Evolutionary conservation across 2,888 invertebrate genomes (phyloP), one percentile per base, ranked within the genome.

Genomic region (Periphyllus acericola): DNA sequence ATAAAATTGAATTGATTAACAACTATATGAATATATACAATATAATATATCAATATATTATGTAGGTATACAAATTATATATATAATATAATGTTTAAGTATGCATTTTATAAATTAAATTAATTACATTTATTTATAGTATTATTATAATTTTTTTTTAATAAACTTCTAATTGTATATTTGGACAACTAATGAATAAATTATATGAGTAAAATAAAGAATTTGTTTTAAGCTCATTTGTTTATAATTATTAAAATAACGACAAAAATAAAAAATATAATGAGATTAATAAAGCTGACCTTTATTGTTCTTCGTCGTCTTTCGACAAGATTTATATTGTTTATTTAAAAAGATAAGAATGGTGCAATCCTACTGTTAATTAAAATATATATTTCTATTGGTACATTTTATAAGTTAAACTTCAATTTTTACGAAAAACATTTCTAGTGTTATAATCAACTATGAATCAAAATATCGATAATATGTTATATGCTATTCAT

Each of bases 301-400:
- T 71, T 71, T 3, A 72, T 21, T 21, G 34, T 36, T 36, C 19
- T 32, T 34, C 32, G 14, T 32, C 46, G 71, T 25, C 29, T 82
- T 82, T 71, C 4, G 81, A 71, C 66, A 71, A 32, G 21, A 82
- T 71, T 71, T 9, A 25, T 32, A 46, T 34, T 82, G 46, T 71
- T 71, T 82, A 17, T 66, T 21, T 19, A 29, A 80, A 9, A 80
- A 29, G 80, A 68, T 68, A 66, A 36, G 66, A 68, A 80, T 80
- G 19, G 36, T 80, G 80, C 40, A 80, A 66, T 80, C 80, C 40
- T 34, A 11, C 21, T 68, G 21, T 66, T 80, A 80, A 80, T 80
- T 80, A 80, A 66, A 80, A 80, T 66, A 9, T 66, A 68, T 29
- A 40, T 40, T 80, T 40, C n/a, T 66, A 80, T 80, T 80, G 80